These are phyloP conservation scores for Xiphophorus birchmanni DNA, from an alignment of 2,797 vertebrate species.

Conservation along the genomic window DNA sequence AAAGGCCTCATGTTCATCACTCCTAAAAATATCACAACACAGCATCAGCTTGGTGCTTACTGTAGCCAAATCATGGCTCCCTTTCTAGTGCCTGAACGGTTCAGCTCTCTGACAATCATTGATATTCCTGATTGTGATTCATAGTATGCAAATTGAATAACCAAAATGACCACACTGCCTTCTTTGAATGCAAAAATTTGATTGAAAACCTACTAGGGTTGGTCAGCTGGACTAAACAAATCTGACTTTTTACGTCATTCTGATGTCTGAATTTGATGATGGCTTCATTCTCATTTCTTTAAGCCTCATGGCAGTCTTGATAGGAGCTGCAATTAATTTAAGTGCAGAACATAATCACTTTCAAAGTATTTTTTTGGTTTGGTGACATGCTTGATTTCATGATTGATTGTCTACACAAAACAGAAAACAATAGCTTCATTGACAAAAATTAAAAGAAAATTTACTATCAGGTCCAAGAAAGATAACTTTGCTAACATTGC, in stretches of 20 bases:
- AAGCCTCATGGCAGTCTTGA: neutral
- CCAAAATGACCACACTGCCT: neutral
- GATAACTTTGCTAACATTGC: neutral
- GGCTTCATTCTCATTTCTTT: neutral
- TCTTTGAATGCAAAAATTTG: neutral
- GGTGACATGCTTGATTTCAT: too few species aligned
- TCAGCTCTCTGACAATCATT: neutral
- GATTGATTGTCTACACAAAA: neutral
- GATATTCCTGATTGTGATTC: neutral
- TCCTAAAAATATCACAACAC: constrained; percentile 6
- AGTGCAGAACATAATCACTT: neutral
- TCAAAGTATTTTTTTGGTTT: neutral
- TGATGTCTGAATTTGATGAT: neutral
- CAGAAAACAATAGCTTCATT: neutral
- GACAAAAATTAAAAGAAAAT: neutral
- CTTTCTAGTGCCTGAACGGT: neutral
- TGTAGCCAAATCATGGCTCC: neutral
- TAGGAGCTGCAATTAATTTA: neutral
- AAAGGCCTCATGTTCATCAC: constrained; percentile 6
- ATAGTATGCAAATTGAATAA: neutral
- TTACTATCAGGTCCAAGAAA: neutral
- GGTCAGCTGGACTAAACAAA: neutral
- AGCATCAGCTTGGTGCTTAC: neutral
- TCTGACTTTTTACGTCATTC: neutral
- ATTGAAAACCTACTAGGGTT: neutral